phyloP scores from a whole-genome alignment of 2,113 vertebrate species.

The Protobothrops mucrosquamatus region DNA sequence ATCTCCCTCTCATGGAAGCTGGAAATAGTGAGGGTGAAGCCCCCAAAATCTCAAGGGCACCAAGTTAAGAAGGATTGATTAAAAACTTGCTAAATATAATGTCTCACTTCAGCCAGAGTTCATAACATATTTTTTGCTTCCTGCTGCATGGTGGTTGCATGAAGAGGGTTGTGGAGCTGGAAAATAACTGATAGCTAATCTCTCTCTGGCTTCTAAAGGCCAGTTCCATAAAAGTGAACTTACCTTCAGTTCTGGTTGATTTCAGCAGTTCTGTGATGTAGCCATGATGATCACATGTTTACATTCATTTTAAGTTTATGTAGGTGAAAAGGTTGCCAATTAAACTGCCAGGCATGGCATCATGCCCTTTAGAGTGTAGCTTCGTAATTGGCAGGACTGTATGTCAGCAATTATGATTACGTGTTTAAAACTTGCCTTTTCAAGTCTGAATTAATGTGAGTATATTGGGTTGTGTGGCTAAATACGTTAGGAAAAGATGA shows the following conservation, averaged over 20 bases:
- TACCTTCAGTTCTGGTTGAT: background rate
- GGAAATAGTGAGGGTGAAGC: background rate
- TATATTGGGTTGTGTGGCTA: background rate
- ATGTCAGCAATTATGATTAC: background rate
- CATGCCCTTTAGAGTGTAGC: background rate
- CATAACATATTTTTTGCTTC: background rate
- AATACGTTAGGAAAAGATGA: background rate
- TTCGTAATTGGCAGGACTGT: conserved; percentile 27
- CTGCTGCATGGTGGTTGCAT: background rate
- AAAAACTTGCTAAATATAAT: background rate
- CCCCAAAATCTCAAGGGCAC: no score
- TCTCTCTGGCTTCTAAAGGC: background rate
- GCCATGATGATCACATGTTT: background rate
- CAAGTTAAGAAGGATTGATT: fast-evolving
- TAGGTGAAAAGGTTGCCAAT: background rate
- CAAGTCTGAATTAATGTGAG: background rate
- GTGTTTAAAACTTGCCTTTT: conserved; percentile 12
- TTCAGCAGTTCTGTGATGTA: background rate
- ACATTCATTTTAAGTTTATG: background rate
- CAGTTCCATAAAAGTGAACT: background rate
- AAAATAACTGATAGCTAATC: background rate
- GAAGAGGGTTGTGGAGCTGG: background rate
- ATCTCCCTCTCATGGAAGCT: background rate
- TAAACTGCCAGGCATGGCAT: conserved; percentile 4
- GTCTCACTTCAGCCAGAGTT: background rate